Conservation (phyloP, 2,797 vertebrate species). For the Xiphorhynchus erythropygius region DNA sequence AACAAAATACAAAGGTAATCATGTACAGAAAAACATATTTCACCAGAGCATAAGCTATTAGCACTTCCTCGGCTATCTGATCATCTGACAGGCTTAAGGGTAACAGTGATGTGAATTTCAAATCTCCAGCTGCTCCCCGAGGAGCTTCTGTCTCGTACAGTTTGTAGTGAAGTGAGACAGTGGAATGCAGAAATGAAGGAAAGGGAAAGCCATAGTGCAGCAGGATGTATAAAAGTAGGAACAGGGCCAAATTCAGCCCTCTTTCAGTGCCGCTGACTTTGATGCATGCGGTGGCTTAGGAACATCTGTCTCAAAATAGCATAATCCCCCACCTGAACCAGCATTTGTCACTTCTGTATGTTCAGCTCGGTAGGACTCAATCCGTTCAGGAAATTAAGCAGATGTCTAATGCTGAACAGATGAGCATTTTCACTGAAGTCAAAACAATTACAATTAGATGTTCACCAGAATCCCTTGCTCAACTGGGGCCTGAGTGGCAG, state of each 20-base stretch:
- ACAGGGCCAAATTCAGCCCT: background rate
- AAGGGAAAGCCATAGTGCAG: background rate
- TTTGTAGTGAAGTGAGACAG: conserved; percentile 51
- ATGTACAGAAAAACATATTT: conserved; percentile 76
- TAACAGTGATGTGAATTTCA: conserved; percentile 73
- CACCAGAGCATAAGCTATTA: conserved; percentile 75
- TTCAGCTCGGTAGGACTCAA: background rate
- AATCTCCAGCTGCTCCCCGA: conserved; percentile 56
- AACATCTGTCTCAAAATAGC: conserved; percentile 10
- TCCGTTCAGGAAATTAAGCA: conserved; percentile 23
- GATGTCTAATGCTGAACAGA: background rate
- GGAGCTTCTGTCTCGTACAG: conserved; percentile 52
- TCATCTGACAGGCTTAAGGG: conserved; percentile 75
- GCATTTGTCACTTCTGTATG: background rate
- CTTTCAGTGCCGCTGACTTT: background rate
- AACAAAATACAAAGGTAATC: conserved; percentile 78
- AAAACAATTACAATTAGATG: background rate
- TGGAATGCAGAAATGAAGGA: conserved; percentile 31
- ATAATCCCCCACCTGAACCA: conserved; percentile 12
- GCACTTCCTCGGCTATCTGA: conserved; percentile 72
- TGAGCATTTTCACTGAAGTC: conserved; percentile 7
- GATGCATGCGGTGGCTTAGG: background rate
- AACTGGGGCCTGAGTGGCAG: background rate
- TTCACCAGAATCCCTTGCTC: background rate
- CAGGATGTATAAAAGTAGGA: background rate